Evolutionary conservation across 2,888 invertebrate species (phyloP), one percentile per base, ranked within the genome.

Genomic region (Caenorhabditis sp.): DNA sequence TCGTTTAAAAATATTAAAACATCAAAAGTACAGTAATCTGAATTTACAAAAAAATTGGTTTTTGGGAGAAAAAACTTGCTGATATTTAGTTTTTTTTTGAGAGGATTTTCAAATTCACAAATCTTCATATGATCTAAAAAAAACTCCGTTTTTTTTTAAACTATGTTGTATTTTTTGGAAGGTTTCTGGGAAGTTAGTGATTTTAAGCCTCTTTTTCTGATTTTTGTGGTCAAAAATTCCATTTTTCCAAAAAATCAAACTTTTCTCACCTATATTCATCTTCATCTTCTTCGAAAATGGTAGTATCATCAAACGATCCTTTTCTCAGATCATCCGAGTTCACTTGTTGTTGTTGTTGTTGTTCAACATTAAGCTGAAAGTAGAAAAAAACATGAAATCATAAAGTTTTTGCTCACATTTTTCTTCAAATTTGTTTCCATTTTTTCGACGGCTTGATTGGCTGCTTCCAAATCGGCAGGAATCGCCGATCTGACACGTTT

Each of bases 391-490:
- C n/a, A n/a, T n/a, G n/a, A n/a, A n/a, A n/a, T n/a, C n/a, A n/a
- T n/a, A n/a, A n/a, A n/a, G n/a, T n/a, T n/a, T n/a, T n/a, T 27
- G 4, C 66, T 12, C 24, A 76, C 80, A 53, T 76, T 81, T 12
- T 51, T 62, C 58, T 55, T 65, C 26, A 69, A 21, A 24, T 70
- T 58, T 8, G 60, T 51, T 53, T 70, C 70, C n/a, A 66, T 19
- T n/a, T 27, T 59, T 17, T 27, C 37, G 2, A 84, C 67, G 14
- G 27, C 50, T 36, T 66, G 54, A 26, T 77, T 72, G 21, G 71
- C 75, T 26, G 75, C 71, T 10, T 66, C 55, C 36, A 75, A 58
- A 54, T 26, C 55, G 1, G 51, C 64, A 8, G 82, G 73, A 51
- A 82, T 69, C 19, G 36, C 58, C 1, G 37, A n/a, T 21, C 57